Conservation (phyloP, 2,797 vertebrate genomes). For the Lacerta viridis region DNA sequence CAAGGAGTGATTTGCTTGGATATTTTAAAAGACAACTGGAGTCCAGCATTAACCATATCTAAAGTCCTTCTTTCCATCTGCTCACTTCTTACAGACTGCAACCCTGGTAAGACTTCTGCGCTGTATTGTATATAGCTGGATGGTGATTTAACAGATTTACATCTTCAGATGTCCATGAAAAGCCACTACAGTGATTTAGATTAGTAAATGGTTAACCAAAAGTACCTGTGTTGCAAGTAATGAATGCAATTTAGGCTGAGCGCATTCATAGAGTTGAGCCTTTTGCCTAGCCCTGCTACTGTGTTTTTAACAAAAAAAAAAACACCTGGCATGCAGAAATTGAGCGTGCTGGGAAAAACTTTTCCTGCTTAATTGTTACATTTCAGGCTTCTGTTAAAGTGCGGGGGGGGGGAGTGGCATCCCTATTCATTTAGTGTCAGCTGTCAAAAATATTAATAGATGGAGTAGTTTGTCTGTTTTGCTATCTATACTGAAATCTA, state of each 20-base stretch:
- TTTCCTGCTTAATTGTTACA: background rate
- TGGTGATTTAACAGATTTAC: slow-evolving; percentile 4
- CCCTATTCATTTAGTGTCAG: background rate
- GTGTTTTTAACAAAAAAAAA: background rate
- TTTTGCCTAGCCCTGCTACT: background rate
- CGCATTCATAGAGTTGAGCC: background rate
- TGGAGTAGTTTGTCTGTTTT: background rate
- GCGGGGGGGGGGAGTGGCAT: no score
- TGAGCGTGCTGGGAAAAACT: background rate
- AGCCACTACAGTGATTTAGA: background rate
- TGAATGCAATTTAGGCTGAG: background rate
- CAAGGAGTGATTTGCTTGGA: slow-evolving; percentile 99
- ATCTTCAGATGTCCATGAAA: background rate
- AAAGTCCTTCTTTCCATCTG: slow-evolving; percentile 99
- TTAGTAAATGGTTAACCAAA: background rate
- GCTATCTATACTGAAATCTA: background rate
- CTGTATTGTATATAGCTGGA: background rate
- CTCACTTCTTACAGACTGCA: slow-evolving; percentile 98
- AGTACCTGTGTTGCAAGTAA: background rate
- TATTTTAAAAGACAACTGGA: slow-evolving; percentile 99
- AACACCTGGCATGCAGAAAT: background rate
- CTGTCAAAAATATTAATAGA: background rate
- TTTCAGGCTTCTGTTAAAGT: background rate
- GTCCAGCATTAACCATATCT: slow-evolving; percentile 96
- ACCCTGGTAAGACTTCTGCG: slow-evolving; percentile 86